Conservation (phyloP, 1,140 invertebrate species). For the Diplogasteroides magnus region DNA sequence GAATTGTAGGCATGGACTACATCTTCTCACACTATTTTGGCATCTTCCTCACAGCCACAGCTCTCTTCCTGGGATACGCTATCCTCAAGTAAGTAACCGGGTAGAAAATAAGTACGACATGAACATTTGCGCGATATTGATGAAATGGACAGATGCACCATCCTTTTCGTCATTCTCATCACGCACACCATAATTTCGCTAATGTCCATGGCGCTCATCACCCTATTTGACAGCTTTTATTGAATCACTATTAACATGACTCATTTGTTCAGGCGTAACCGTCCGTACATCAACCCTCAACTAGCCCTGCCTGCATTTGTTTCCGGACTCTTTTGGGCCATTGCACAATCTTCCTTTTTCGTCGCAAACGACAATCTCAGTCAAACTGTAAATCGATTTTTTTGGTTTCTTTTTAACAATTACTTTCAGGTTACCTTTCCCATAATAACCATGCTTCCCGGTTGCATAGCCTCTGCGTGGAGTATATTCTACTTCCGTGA, state of each 20-base stretch:
- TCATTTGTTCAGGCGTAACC: conserved; percentile 49
- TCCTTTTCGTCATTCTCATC: no score
- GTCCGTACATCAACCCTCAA: conserved; percentile 51
- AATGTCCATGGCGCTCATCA: no score
- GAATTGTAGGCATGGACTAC: conserved; percentile 53
- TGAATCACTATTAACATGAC: no score
- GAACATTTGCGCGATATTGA: not conserved
- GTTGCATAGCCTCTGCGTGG: conserved; percentile 30
- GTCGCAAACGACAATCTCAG: conserved; percentile 28
- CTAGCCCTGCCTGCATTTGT: conserved; percentile 53
- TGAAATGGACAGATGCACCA: no score
- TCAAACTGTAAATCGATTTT: conserved; percentile 10
- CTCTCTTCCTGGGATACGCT: conserved; percentile 57
- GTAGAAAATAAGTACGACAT: not conserved
- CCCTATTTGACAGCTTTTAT: no score
- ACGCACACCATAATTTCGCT: not conserved
- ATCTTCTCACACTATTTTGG: conserved; percentile 59
- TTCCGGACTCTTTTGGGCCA: not conserved
- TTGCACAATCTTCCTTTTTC: conserved; percentile 21
- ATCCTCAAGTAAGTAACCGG: conserved; percentile 9
- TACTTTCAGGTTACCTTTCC: conserved; percentile 25
- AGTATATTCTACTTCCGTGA: conserved; percentile 34
- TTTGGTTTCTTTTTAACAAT: not conserved
- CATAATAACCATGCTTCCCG: conserved; percentile 31
- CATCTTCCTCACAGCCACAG: conserved; percentile 56